Base-by-base conservation (phyloP, 2,888 invertebrate genomes). In the Dasypolia templi region DNA sequence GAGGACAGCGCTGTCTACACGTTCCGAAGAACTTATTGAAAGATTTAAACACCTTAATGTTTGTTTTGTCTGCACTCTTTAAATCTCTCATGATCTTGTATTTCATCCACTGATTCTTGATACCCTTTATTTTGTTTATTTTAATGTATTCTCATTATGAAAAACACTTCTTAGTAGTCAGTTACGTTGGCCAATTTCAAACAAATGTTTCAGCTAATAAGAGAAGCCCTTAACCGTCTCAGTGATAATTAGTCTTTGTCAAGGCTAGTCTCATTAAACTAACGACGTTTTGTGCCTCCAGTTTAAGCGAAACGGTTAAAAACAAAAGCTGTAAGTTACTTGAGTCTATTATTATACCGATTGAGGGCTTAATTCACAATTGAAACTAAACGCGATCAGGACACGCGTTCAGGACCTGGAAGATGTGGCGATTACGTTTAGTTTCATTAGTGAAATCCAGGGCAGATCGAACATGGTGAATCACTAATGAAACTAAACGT, bases 1-100 rank as follows among this genome's bases (percentile, higher is more conserved):
- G 86, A 86, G 70, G 88, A 89, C 88, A 88, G 82, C 29, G 51
- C 84, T 88, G 88, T 89, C 86, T 64, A 69, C 89, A 78, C 72
- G 58, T 80, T 72, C 77, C 74, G 42, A 79, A 59, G 66, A 71
- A 75, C 77, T 70, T 69, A 82, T 85, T 87, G 85, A 87, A 83
- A 87, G 83, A 87, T 89, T 83, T 73, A 82, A 86, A 77, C 79
- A 70, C 71, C 26, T 46, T 63, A 53, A 46, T 67, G 63, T 72
- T 77, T 77, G 70, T 81, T 79, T 76, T 81, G 51, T 85, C 55
- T 76, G 42, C 46, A 51, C 64, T 59, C 64, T 59, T 73, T 75
- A 59, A 75, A 73, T 77, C 29, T 55, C 32, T 66, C 32, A 56
- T 53, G 55, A 66, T 19, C 51, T 71, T 62, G 51, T 75, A 56